These are phyloP conservation scores for Astropecten irregularis DNA, from an alignment of 53 echinoderm and acorn worm genomes.

Conservation along the genomic window DNA sequence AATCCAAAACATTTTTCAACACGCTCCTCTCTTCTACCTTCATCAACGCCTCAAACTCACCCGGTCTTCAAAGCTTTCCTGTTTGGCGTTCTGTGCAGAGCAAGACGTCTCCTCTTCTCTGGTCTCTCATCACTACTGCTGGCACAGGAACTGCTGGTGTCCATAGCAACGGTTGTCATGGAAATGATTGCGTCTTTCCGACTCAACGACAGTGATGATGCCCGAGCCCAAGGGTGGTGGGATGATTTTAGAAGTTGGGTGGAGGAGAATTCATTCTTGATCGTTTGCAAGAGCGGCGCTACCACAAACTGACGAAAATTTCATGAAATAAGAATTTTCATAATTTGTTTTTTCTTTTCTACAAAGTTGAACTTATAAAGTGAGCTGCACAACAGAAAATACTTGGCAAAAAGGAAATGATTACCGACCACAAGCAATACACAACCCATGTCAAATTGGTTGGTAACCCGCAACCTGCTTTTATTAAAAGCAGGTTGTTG, in stretches of 20 bases:
- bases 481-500: no score
- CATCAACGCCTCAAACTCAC: background rate
- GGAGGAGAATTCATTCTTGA: conserved; percentile 27
- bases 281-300: conserved; percentile 16
- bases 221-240: background rate
- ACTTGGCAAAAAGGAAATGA: no score
- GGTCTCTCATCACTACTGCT: conserved; percentile 79
- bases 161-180: conserved; percentile 32
- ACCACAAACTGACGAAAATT: conserved; percentile 21
- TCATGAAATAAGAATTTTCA: no score
- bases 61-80: conserved; percentile 20
- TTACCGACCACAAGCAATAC: no score
- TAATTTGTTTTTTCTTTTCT: no score
- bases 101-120: conserved; percentile 56
- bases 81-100: conserved; percentile 40
- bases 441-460: no score
- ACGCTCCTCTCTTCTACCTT: background rate
- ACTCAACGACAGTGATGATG: background rate
- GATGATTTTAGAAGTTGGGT: background rate
- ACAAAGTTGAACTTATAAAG: no score
- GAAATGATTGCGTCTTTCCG: conserved; percentile 23
- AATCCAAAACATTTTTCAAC: background rate
- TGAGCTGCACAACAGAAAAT: no score
- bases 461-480: no score
- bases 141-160: conserved; percentile 52